phyloP scores from a whole-genome alignment of 2,888 invertebrate species.

The Hydriomena furcata region DNA sequence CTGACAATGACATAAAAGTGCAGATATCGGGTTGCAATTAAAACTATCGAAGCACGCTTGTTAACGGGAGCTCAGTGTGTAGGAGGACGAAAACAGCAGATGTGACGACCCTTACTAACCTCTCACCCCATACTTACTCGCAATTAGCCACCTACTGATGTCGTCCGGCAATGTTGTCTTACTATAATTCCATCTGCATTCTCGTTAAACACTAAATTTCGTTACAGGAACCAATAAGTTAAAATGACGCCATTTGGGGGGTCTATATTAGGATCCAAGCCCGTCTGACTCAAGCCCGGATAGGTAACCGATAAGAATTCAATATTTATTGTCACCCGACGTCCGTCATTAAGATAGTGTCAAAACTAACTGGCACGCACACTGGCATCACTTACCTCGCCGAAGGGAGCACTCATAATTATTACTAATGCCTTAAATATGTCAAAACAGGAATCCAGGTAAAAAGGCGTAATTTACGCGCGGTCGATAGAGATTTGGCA shows the following conservation, averaged over 20 bases:
- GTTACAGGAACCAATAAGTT: constrained; percentile 33
- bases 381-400: constrained; percentile 65
- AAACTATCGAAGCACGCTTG: constrained; percentile 71
- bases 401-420: constrained; percentile 79
- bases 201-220: constrained; percentile 32
- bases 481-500: constrained; percentile 83
- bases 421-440: constrained; percentile 84
- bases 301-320: constrained; percentile 78
- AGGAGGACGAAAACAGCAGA: constrained; percentile 76
- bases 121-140: constrained; percentile 58
- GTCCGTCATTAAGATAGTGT: constrained; percentile 83
- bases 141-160: constrained; percentile 65
- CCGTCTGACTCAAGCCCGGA: constrained; percentile 66
- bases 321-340: constrained; percentile 81
- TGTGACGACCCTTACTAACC: constrained; percentile 73
- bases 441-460: constrained; percentile 84
- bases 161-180: constrained; percentile 41
- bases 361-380: constrained; percentile 77
- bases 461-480: constrained; percentile 84
- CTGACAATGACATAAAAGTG: constrained; percentile 52
- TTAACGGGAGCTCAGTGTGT: constrained; percentile 63
- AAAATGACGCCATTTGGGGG: constrained; percentile 62
- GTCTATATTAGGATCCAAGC: constrained; percentile 71
- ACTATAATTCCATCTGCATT: constrained; percentile 36
- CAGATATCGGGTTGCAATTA: constrained; percentile 80